Conservation (phyloP, 1,140 invertebrate genomes). For the Stenopsyche tienmushanensis region DNA sequence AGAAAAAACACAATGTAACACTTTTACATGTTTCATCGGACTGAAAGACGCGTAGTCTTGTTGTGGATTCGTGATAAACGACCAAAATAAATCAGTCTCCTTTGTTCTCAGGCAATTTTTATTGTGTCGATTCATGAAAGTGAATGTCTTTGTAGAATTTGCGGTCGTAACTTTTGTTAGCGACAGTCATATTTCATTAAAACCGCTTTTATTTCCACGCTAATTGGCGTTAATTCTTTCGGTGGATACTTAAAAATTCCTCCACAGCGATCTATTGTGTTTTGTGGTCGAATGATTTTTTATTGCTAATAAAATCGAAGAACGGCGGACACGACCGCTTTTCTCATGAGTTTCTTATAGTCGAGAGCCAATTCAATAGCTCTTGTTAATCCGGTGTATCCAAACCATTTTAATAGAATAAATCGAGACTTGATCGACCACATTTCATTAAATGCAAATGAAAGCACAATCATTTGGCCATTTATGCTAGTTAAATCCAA, state of each 20-base stretch:
- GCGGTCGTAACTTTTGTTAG: constrained; percentile 5
- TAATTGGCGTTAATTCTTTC: constrained; percentile 29
- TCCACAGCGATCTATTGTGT: background rate
- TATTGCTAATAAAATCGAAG: no score
- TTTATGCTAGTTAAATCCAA: no score
- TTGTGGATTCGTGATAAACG: background rate
- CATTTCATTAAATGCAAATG: no score
- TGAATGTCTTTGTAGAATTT: constrained; percentile 15
- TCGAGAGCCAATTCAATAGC: no score
- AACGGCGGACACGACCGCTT: no score
- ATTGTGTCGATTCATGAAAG: background rate
- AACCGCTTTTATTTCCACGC: constrained; percentile 12
- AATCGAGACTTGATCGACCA: no score
- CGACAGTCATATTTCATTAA: constrained; percentile 15
- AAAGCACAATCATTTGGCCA: no score
- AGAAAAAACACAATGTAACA: no score
- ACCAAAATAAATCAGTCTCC: constrained; percentile 18
- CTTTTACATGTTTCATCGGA: no score
- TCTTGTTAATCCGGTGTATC: no score
- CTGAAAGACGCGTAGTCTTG: background rate
- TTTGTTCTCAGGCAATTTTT: background rate
- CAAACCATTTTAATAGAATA: no score
- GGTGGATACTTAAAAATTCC: constrained; percentile 6
- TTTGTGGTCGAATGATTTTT: background rate
- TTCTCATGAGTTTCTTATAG: no score